These are phyloP conservation scores for Chloroclysta siterata DNA, from an alignment of 2,888 invertebrate species.

Conservation along the genomic window DNA sequence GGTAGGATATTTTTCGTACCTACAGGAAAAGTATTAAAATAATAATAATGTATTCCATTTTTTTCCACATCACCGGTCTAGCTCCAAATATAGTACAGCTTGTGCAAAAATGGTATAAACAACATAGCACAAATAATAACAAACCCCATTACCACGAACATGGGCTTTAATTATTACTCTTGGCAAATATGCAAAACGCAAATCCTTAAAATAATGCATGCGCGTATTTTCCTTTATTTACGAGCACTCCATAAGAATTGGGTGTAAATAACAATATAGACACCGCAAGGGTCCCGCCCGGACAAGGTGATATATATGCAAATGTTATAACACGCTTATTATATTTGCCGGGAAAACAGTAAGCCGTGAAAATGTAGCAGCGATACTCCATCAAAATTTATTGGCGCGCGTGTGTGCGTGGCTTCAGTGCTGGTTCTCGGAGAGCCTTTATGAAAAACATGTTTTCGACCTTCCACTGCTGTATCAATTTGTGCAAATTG, in stretches of 20 bases:
- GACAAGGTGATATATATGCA: conserved; percentile 82
- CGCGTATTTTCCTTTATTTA: conserved; percentile 61
- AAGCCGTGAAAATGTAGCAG: conserved; percentile 65
- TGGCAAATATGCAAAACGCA: conserved; percentile 60
- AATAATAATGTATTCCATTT: no score
- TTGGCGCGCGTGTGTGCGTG: conserved; percentile 57
- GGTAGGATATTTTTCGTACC: no score
- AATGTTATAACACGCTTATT: conserved; percentile 84
- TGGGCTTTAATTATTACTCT: conserved; percentile 54
- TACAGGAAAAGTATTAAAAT: no score
- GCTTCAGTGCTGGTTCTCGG: conserved; percentile 47
- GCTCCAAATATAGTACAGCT: no score
- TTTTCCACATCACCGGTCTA: no score
- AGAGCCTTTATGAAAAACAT: conserved; percentile 57
- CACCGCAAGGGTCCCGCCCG: conserved; percentile 51
- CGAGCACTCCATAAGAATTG: conserved; percentile 66
- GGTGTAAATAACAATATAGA: conserved; percentile 67
- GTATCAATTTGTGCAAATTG: conserved; percentile 51
- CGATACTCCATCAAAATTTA: conserved; percentile 76
- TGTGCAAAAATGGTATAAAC: background rate
- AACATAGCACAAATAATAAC: conserved; percentile 20
- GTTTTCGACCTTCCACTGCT: conserved; percentile 46
- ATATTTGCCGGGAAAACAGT: conserved; percentile 75
- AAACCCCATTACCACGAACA: conserved; percentile 33
- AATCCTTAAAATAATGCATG: conserved; percentile 57